Percentiles rank a stretch among this genome's conserved stretches.
Conservation (phyloP, 23 tunicate species). For the Halocynthia aurantium region DNA sequence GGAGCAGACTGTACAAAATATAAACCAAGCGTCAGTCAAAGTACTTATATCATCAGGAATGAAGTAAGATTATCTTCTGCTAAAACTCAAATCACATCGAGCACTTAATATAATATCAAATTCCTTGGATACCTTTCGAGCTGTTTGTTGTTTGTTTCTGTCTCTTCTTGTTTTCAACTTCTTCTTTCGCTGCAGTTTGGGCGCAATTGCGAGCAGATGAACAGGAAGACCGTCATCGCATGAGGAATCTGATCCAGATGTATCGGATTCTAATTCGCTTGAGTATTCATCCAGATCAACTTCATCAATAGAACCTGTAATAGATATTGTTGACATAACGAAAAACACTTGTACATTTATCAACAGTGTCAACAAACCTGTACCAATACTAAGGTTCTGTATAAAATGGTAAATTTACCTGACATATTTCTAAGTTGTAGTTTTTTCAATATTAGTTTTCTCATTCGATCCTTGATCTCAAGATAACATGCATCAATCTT, state of each 20-base stretch:
- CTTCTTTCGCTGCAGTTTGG: conserved; percentile 74
- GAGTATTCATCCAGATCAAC: conserved; percentile 61
- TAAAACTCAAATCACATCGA: background rate
- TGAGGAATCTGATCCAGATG: conserved; percentile 89
- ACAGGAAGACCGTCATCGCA: conserved; percentile 93
- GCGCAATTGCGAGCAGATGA: conserved; percentile 84
- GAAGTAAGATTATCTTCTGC: background rate
- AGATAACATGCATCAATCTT: conserved; percentile 59
- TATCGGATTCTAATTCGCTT: conserved; percentile 85
- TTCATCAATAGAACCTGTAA: conserved; percentile 26
- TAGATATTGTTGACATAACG: background rate
- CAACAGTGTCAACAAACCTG: too few species aligned
- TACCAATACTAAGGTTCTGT: too few species aligned
- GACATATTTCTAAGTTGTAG: conserved; percentile 39
- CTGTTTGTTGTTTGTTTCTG: conserved; percentile 28
- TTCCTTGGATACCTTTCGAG: conserved; percentile 6
- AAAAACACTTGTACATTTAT: background rate
- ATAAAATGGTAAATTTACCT: conserved; percentile 2
- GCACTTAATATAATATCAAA: background rate
- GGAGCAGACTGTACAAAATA: conserved; percentile 8
- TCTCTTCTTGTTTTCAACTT: conserved; percentile 54
- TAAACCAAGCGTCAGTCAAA: background rate
- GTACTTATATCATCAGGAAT: background rate
- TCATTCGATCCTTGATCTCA: conserved; percentile 71
- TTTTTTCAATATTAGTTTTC: conserved; percentile 52